These are phyloP conservation scores for Leucoraja erinaceus DNA, from an alignment of 2,113 vertebrate species.

Conservation along the genomic window DNA sequence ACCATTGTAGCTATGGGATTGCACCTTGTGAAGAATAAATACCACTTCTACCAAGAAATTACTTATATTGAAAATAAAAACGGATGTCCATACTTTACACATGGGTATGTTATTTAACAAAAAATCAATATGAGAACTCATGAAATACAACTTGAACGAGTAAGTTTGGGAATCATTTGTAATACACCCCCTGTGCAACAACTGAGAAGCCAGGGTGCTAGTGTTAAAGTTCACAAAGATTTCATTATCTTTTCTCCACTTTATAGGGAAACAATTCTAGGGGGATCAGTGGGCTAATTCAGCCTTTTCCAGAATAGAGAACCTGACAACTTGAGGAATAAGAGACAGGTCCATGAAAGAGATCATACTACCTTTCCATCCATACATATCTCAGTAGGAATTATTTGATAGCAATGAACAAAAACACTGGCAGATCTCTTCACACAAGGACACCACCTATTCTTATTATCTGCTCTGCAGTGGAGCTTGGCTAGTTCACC, in stretches of 20 bases:
- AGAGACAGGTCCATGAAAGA: neutral
- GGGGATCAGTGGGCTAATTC: neutral
- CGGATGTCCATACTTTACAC: neutral
- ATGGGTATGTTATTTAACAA: neutral
- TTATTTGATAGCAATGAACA: neutral
- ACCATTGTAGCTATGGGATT: neutral
- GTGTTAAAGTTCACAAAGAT: neutral
- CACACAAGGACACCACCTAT: neutral
- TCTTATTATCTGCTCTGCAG: neutral
- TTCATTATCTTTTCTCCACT: too few species aligned
- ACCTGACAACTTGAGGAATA: neutral
- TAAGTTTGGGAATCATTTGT: neutral
- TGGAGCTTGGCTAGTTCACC: neutral
- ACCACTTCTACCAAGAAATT: neutral
- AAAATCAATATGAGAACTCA: neutral
- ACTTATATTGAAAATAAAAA: neutral
- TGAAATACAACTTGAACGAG: neutral
- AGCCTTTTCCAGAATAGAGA: too few species aligned
- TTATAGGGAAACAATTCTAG: neutral
- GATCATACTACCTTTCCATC: neutral
- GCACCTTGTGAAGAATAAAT: conserved; percentile 16
- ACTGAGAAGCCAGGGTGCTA: neutral
- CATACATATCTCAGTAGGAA: neutral
- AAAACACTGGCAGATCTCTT: neutral
- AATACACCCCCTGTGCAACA: neutral